These are phyloP conservation scores for Catocala fraxini DNA, from an alignment of 2,888 invertebrate species.

Conservation along the genomic window DNA sequence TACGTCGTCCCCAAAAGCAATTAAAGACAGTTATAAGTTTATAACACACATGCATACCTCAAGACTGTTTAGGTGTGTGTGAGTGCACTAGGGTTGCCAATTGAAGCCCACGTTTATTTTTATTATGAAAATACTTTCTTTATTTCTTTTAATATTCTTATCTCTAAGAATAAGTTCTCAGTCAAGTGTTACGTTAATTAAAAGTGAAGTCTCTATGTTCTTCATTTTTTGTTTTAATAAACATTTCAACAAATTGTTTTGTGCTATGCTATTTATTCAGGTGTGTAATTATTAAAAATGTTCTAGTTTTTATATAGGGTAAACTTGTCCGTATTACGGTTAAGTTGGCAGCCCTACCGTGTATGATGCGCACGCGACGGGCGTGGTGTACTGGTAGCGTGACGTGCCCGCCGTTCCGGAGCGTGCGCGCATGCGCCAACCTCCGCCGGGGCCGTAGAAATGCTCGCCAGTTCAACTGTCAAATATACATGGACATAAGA, in stretches of 20 bases:
- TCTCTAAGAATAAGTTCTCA: too few relatives aligned
- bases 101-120: too few relatives aligned
- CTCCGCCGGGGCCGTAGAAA: constrained; percentile 44
- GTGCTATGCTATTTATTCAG: too few relatives aligned
- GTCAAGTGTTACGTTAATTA: too few relatives aligned
- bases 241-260: too few relatives aligned
- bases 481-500: constrained; percentile 30
- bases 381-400: constrained; percentile 65
- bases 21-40: constrained; percentile 73
- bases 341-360: constrained; percentile 20
- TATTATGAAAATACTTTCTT: too few relatives aligned
- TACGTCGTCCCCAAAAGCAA: constrained; percentile 62
- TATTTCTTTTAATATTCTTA: too few relatives aligned
- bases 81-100: constrained; percentile 21
- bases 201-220: too few relatives aligned
- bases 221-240: too few relatives aligned
- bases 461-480: constrained; percentile 51
- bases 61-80: constrained; percentile 18
- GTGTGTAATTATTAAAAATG: too few relatives aligned
- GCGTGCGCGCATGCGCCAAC: constrained; percentile 62
- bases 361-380: constrained; percentile 55
- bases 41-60: constrained; percentile 36
- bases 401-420: constrained; percentile 80
- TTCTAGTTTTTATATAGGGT: too few relatives aligned
- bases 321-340: not conserved